Evolutionary conservation across 2,888 invertebrate species (phyloP), one percentile per base, ranked within the genome.

Genomic region (Agrochola litura): DNA sequence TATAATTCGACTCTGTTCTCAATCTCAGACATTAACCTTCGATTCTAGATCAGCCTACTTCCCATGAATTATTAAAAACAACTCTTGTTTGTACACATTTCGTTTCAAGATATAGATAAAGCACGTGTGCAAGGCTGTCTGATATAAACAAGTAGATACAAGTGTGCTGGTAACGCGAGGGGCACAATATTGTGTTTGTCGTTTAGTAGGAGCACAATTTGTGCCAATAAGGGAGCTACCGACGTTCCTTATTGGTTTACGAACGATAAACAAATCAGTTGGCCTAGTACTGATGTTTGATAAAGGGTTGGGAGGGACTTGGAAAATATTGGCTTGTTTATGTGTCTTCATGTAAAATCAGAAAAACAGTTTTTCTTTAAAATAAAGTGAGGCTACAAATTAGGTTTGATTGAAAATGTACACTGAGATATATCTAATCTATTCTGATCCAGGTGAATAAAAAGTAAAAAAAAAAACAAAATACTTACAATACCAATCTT

Each of bases 251-350:
- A 86, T 84, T 86, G 80, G 76, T 86, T 80, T 84, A 80, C 73
- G 49, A 83, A 77, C 78, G 87, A 79, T 84, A 84, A 83, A 84
- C 84, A 84, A 86, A 84, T 84, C 84, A 84, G 79, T 76, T 86
- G 76, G 66, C 79, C 86, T 83, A 83, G 68, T 60, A 69, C 72
- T 69, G 84, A 54, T 74, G 60, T 83, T 86, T 78, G 63, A 64
- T 71, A 70, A 77, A 83, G 73, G 70, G 79, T 81, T 81, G 61
- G 63, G 25, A 56, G 49, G 9, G 43, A 68, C 52, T 65, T 65
- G 52, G 58, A 30, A 66, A 83, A 77, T 65, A 66, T 67, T 73
- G 65, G 66, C 63, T 67, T 79, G 79, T 64, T 79, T 58, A 65
- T 67, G 30, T 78, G 30, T 65, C 6, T 64, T 72, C 8, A 0